Evolutionary conservation across 2,113 vertebrate species (phyloP).

Genomic region (Burhinus bistriatus): DNA sequence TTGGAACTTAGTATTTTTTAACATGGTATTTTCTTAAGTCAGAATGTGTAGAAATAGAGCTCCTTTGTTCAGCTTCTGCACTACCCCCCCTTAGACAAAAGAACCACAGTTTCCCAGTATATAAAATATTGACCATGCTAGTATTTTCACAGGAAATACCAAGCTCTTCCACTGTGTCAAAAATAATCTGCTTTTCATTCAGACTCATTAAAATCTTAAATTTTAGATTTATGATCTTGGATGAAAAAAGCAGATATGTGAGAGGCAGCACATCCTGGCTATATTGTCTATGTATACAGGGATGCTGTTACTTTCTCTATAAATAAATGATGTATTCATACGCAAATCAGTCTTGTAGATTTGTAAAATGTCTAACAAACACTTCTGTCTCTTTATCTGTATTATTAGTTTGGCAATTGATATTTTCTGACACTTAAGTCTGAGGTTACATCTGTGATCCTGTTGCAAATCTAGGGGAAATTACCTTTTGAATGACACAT

Average conservation of each 20-base stretch:
- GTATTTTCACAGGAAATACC: constrained; percentile 67
- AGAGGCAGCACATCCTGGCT: background rate
- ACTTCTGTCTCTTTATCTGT: background rate
- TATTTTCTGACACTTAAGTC: background rate
- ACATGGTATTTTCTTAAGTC: constrained; percentile 33
- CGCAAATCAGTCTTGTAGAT: background rate
- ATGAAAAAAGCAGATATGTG: background rate
- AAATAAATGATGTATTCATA: background rate
- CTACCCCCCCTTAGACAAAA: constrained; percentile 25
- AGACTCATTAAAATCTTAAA: constrained; percentile 38
- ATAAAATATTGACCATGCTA: constrained; percentile 49
- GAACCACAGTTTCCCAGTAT: constrained; percentile 44
- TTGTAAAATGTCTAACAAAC: background rate
- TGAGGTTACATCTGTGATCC: background rate
- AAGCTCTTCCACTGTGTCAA: constrained; percentile 50
- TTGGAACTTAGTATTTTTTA: constrained; percentile 47
- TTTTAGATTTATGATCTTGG: background rate
- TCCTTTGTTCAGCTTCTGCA: constrained; percentile 38
- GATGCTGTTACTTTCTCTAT: background rate
- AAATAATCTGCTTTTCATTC: constrained; percentile 56
- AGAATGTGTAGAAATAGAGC: constrained; percentile 50
- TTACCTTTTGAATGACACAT: constrained; percentile 23
- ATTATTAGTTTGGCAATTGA: background rate
- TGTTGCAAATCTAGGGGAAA: constrained; percentile 6
- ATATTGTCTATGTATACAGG: background rate